Conservation (phyloP, 2,113 vertebrate species). For the Neopipo cinnamomea region DNA sequence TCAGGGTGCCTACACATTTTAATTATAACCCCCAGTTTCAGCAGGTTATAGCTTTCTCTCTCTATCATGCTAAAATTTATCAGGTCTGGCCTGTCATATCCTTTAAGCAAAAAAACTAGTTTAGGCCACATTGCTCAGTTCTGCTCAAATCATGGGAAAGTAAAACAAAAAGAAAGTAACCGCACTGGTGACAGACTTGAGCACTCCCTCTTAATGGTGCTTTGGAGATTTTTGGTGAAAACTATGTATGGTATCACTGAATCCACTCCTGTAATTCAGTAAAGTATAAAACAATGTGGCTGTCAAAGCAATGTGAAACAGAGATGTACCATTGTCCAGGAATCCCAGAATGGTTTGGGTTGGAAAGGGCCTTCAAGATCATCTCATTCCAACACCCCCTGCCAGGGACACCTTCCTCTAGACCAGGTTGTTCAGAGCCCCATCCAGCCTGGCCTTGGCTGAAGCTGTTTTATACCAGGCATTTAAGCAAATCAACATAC, state of each 20-base stretch:
- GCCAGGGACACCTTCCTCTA: background rate
- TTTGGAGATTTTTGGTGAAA: background rate
- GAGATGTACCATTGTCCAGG: background rate
- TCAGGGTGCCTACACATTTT: constrained; percentile 43
- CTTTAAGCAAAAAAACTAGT: background rate
- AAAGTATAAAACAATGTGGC: background rate
- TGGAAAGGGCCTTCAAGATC: background rate
- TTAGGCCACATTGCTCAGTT: background rate
- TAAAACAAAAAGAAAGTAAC: background rate
- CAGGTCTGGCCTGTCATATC: constrained; percentile 2
- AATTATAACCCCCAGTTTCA: constrained; percentile 46
- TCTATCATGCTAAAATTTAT: constrained; percentile 48
- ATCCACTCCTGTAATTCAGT: background rate
- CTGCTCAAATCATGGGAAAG: background rate
- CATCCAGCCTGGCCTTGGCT: background rate
- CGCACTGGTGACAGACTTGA: background rate
- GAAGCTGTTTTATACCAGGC: background rate
- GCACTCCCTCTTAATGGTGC: background rate
- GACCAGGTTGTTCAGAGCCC: background rate
- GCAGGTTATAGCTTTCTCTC: constrained; percentile 32
- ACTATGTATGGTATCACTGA: background rate
- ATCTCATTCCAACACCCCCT: background rate
- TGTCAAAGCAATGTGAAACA: background rate
- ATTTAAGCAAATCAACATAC: rapidly evolving
- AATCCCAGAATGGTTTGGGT: background rate